Percentiles rank a stretch among this genome's conserved stretches.
Evolutionary conservation across 2,113 vertebrate genomes (phyloP).

Genomic region (Proterorhinus semilunaris): DNA sequence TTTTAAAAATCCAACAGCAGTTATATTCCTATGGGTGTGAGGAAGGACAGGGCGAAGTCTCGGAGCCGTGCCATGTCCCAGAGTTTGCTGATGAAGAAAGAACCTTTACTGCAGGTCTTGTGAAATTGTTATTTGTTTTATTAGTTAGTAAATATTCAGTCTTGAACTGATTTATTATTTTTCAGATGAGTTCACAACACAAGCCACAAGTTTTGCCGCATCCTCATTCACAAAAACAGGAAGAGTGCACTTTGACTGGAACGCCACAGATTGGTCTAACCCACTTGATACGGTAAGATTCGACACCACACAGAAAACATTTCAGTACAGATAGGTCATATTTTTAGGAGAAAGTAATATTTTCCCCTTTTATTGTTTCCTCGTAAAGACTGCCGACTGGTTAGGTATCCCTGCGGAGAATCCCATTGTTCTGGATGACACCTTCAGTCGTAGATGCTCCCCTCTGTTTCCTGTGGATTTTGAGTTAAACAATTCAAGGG

Average conservation of each 20-base stretch:
- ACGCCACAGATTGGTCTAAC: conserved; percentile 17
- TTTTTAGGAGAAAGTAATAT: not conserved
- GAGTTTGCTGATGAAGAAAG: conserved; percentile 1
- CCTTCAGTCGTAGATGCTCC: conserved; percentile 23
- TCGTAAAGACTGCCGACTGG: conserved; percentile 46
- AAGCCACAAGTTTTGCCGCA: not conserved
- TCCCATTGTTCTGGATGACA: conserved; percentile 31
- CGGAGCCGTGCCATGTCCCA: conserved; percentile 1
- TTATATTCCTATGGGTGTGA: not conserved
- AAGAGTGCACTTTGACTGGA: conserved; percentile 33
- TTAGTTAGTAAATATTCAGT: too few species aligned
- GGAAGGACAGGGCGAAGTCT: not conserved
- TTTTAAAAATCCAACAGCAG: conserved; percentile 29
- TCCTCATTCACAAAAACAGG: conserved; percentile 17
- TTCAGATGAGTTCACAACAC: conserved; percentile 24
- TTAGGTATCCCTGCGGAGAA: conserved; percentile 22
- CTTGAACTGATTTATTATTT: not conserved
- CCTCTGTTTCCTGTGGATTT: conserved; percentile 45
- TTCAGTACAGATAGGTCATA: not conserved
- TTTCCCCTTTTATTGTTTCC: conserved; percentile 25
- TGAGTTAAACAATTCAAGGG: conserved; percentile 4
- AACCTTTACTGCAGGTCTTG: conserved; percentile 40
- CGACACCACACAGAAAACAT: not conserved
- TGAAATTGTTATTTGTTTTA: not conserved
- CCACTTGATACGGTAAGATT: conserved; percentile 44